Conservation (phyloP, 2,888 invertebrate species). For the Apantesis nais region DNA sequence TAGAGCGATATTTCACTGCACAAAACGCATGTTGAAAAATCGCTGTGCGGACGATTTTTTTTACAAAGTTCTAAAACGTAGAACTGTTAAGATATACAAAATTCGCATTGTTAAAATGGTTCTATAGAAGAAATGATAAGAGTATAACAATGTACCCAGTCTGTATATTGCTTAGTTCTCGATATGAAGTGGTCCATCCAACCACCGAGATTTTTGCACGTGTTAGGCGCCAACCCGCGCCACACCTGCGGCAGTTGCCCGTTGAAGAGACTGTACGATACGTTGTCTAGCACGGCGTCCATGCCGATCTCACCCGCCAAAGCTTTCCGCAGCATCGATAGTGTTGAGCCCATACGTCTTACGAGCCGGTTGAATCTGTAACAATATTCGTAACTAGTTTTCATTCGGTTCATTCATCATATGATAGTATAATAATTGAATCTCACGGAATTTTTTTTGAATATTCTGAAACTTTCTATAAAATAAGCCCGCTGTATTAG, state of each 20-base stretch:
- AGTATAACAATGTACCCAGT: slow-evolving; percentile 86
- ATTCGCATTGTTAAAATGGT: no score
- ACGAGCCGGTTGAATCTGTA: slow-evolving; percentile 91
- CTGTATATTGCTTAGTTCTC: slow-evolving; percentile 89
- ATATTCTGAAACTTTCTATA: no score
- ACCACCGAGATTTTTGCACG: slow-evolving; percentile 93
- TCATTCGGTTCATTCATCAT: neutral
- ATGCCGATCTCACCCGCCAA: slow-evolving; percentile 96
- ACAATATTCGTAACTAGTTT: neutral
- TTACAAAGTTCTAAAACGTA: no score
- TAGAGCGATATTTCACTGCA: no score
- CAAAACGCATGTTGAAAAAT: no score
- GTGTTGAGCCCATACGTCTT: slow-evolving; percentile 88
- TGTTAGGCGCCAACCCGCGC: slow-evolving; percentile 93
- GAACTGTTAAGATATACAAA: neutral
- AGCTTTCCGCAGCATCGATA: slow-evolving; percentile 91
- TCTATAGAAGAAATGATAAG: neutral
- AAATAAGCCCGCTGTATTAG: no score
- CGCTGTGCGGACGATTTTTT: no score
- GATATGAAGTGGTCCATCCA: slow-evolving; percentile 95
- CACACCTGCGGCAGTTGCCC: slow-evolving; percentile 93
- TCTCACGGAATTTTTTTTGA: no score
- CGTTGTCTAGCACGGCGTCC: slow-evolving; percentile 93
- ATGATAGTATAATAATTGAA: no score
- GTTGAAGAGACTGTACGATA: slow-evolving; percentile 93